Conservation (phyloP, 2,888 invertebrate genomes). For the Icerya purchasi region DNA sequence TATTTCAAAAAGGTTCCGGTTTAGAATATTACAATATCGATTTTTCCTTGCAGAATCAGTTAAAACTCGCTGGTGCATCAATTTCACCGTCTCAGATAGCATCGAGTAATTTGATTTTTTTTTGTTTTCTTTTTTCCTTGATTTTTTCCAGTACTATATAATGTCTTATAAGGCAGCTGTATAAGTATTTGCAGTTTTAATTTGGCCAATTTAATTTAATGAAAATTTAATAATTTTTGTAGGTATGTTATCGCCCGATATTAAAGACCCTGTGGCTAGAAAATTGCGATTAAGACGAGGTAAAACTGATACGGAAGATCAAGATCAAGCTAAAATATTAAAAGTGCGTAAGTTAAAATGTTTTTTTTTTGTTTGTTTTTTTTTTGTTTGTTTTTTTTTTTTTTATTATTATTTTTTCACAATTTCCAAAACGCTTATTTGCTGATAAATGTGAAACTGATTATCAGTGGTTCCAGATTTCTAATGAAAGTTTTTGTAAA, state of each 20-base stretch:
- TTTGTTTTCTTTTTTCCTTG: background rate
- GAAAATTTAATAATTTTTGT: too few relatives aligned
- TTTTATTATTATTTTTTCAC: conserved; percentile 2
- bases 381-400: conserved; percentile 8
- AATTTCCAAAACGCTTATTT: conserved; percentile 1
- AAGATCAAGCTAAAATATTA: conserved; percentile 69
- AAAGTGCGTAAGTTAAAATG: too few relatives aligned
- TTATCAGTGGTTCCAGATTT: too few relatives aligned
- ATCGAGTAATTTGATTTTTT: too few relatives aligned
- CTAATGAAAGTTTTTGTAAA: too few relatives aligned
- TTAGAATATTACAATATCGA: conserved; percentile 95
- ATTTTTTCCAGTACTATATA: too few relatives aligned
- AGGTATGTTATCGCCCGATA: too few relatives aligned
- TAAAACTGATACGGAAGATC: conserved; percentile 52
- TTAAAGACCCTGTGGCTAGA: conserved; percentile 78
- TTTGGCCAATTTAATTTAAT: too few relatives aligned
- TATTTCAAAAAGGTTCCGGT: conserved; percentile 46
- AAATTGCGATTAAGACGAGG: conserved; percentile 73
- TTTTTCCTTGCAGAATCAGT: conserved; percentile 87
- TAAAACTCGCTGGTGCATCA: conserved; percentile 74
- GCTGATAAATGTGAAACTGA: too few relatives aligned
- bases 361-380: conserved; percentile 12
- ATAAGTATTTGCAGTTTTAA: too few relatives aligned
- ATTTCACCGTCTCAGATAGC: conserved; percentile 49
- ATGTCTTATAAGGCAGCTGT: too few relatives aligned